Base-by-base conservation (phyloP, 2,888 invertebrate species). In the Brachyopa scutellaris region DNA sequence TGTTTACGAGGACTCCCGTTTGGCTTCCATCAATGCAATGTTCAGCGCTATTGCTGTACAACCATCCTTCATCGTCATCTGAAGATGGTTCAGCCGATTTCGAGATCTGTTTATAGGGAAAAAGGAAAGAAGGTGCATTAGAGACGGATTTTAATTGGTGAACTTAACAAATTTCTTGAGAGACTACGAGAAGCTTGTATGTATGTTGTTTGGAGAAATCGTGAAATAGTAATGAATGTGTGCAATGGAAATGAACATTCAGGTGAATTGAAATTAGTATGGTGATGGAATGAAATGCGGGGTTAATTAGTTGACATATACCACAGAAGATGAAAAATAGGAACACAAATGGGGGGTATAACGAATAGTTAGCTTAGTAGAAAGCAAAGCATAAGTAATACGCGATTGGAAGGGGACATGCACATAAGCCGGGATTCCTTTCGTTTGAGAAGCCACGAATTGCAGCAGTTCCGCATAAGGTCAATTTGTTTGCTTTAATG, bases 41-140 rank as follows among this genome's bases (percentile, higher is more conserved):
- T 45, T 70, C 82, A 40, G 61, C 49, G 47, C 36, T 72, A 17
- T 77, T 82, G 2, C 59, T 55, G 83, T 89, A 90, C 40, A 90
- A 86, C 90, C 90, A 90, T 85, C 90, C 89, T 84, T 88, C 93
- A 85, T 93, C 93, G 87, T 93, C 94, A 85, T 88, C 89, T 47
- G 93, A 93, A 59, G 93, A 93, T 87, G 93, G 93, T 84, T 91
- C 92, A 85, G 90, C 89, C 77, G 91, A 90, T 87, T 91, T 90
- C 55, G 89, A 87, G 86, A 88, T 86, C 89, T 89, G 69, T 49
- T 53, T 40, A 0, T 1, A 38, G 21, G 6, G 26, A 40, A 33
- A 23, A 26, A 31, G 36, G 33, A 31, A 9, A 11, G 31, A 11
- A 29, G 2, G 9, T 53, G 36, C 19, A 38, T 40, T 40, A 64